A percentile compares a stretch with the other conserved stretches of the same genome.
Evolutionary conservation across 2,797 vertebrate genomes (phyloP).

Genomic region (Spinus olivaceus): DNA sequence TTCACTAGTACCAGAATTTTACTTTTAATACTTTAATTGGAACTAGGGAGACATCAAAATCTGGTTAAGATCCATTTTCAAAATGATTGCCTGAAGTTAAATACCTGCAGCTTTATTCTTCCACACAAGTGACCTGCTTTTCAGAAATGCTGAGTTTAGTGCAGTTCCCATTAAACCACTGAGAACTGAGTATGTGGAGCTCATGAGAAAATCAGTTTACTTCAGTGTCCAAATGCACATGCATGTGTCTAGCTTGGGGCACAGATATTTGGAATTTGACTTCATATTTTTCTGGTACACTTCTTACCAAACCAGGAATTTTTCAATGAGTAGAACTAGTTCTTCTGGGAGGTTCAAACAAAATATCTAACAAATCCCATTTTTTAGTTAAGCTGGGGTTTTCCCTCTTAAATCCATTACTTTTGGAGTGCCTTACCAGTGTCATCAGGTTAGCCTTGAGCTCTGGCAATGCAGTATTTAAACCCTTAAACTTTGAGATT

Average conservation of each 20-base stretch:
- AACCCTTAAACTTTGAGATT: background rate
- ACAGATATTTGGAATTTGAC: background rate
- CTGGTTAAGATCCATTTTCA: background rate
- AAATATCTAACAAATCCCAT: background rate
- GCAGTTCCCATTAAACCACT: background rate
- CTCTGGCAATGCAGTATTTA: background rate
- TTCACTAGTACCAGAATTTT: background rate
- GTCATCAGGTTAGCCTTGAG: background rate
- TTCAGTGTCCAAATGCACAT: background rate
- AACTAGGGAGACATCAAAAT: background rate
- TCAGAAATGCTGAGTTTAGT: background rate
- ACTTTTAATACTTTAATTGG: background rate
- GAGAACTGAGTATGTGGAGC: background rate
- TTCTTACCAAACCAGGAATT: background rate
- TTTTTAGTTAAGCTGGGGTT: background rate
- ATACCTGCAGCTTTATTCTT: slow-evolving; percentile 1
- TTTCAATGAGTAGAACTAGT: background rate
- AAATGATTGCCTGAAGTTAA: slow-evolving; percentile 22
- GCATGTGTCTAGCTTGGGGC: background rate
- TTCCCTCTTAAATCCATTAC: background rate
- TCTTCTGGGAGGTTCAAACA: background rate
- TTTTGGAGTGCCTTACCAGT: background rate
- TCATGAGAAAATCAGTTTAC: background rate
- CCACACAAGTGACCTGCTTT: slow-evolving; percentile 26
- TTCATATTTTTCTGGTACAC: background rate